Evolutionary conservation across 2,113 vertebrate genomes (phyloP).

Genomic region (Monopterus albus): DNA sequence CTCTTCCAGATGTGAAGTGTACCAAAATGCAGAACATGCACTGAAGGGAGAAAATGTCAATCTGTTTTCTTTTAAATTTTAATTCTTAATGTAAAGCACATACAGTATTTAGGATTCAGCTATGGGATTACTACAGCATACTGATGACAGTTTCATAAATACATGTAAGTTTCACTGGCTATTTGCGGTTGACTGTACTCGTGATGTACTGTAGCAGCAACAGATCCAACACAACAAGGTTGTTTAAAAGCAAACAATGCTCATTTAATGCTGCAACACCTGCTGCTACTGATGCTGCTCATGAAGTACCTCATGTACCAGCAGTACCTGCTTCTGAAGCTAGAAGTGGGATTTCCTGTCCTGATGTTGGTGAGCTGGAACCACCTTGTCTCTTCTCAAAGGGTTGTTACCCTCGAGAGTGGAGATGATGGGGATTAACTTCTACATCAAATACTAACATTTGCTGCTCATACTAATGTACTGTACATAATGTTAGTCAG

Average conservation of each 20-base stretch:
- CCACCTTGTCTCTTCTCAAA: neutral
- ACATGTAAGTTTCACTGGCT: neutral
- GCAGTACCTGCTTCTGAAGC: neutral
- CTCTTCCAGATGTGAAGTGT: constrained; percentile 12
- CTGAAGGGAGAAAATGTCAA: neutral
- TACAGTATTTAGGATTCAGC: neutral
- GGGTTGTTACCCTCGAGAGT: constrained; percentile 14
- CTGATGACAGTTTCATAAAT: neutral
- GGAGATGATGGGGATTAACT: constrained; percentile 14
- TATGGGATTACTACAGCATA: neutral
- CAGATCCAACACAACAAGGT: neutral
- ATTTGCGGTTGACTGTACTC: neutral
- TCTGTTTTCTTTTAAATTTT: neutral
- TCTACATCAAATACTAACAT: constrained; percentile 28
- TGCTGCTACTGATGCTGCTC: constrained; percentile 1
- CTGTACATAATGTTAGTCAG: constrained; percentile 6
- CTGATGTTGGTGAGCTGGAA: constrained; percentile 5
- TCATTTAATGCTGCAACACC: neutral
- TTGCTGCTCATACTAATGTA: neutral
- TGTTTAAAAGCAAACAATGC: neutral
- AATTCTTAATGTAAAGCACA: neutral
- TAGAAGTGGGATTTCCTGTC: neutral
- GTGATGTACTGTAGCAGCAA: neutral
- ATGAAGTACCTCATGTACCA: neutral
- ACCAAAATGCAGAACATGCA: constrained; percentile 11